Percentiles rank a stretch among this genome's conserved stretches.
phyloP scores from a whole-genome alignment of 2,888 invertebrate species.

The Ichneumoninae sp. region DNA sequence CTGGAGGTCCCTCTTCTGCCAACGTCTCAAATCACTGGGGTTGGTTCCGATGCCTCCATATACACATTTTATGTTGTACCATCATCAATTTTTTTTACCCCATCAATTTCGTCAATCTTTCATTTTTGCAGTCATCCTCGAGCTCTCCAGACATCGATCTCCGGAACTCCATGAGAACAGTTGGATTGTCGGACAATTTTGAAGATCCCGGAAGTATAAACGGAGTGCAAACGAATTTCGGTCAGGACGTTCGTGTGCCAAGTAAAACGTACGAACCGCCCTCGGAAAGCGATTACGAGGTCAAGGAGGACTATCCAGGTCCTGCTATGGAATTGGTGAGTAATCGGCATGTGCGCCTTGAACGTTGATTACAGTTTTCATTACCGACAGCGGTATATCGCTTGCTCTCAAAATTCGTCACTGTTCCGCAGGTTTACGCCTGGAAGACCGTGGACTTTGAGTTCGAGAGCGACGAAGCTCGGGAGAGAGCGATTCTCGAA shows the following conservation, averaged over 20 bases:
- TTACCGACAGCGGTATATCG: not conserved
- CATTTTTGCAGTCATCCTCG: constrained; percentile 39
- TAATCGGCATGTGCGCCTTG: constrained; percentile 12
- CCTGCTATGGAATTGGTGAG: constrained; percentile 81
- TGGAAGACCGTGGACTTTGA: constrained; percentile 92
- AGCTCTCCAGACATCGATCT: constrained; percentile 46
- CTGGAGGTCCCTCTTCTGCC: constrained; percentile 74
- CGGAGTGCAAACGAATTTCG: constrained; percentile 48
- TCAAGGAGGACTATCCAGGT: constrained; percentile 80
- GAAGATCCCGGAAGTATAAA: constrained; percentile 41
- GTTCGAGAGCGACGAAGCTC: constrained; percentile 87
- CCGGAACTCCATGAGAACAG: constrained; percentile 47
- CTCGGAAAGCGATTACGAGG: constrained; percentile 63
- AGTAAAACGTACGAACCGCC: constrained; percentile 73
- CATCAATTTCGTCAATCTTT: not conserved
- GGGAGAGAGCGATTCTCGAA: constrained; percentile 87
- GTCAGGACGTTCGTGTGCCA: constrained; percentile 62
- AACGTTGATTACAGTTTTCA: not conserved
- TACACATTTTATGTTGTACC: constrained; percentile 29
- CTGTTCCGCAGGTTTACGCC: constrained; percentile 86
- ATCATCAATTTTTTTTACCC: not conserved
- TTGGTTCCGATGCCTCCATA: constrained; percentile 47
- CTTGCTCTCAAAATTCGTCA: constrained; percentile 21
- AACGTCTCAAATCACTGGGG: constrained; percentile 24
- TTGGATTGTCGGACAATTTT: constrained; percentile 37